Percentiles rank a stretch among this genome's conserved stretches.
These are phyloP conservation scores for Polypedilum pembai DNA, from an alignment of 1,140 invertebrate genomes.

Conservation along the genomic window DNA sequence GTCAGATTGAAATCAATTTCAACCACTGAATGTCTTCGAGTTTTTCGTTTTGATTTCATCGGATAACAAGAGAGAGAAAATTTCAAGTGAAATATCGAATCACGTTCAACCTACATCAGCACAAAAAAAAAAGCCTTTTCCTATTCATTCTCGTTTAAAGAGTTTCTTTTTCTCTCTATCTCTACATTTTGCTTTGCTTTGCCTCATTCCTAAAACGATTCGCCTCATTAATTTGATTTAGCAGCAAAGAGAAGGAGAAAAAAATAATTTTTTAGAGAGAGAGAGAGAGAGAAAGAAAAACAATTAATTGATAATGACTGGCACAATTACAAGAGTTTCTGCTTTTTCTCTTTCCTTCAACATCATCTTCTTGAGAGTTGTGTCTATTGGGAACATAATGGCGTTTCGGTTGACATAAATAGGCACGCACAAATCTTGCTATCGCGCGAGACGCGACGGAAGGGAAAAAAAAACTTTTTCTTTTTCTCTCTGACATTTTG, in stretches of 20 bases:
- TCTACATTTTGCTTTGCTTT: neutral
- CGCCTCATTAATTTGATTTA: constrained; percentile 4
- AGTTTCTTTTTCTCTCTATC: too few relatives aligned
- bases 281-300: neutral
- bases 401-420: neutral
- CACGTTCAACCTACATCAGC: too few relatives aligned
- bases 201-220: neutral
- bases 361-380: neutral
- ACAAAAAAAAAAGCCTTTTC: too few relatives aligned
- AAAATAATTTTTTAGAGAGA: neutral
- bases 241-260: neutral
- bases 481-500: neutral
- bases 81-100: too few relatives aligned
- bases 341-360: neutral
- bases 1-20: too few relatives aligned
- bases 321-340: constrained; percentile 7
- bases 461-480: constrained; percentile 8
- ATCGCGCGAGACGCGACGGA: neutral
- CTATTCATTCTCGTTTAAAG: too few relatives aligned
- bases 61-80: too few relatives aligned
- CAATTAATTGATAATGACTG: constrained; percentile 25
- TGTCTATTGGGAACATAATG: neutral
- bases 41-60: too few relatives aligned
- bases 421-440: neutral
- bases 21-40: too few relatives aligned